phyloP scores from a whole-genome alignment of 2,113 vertebrate species.

The Tylochromis polylepis region DNA sequence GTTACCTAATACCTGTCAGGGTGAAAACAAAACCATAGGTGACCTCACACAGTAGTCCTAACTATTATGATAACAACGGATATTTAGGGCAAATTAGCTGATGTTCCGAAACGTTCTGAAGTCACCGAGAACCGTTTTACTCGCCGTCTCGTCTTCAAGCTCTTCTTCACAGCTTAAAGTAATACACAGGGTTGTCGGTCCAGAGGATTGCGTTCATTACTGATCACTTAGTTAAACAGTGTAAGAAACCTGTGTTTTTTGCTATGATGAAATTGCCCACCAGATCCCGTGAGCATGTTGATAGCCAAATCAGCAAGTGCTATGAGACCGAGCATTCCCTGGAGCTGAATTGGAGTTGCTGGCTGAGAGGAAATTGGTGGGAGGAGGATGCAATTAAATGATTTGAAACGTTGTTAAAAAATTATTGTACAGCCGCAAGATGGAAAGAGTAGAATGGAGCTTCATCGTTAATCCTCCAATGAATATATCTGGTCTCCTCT shows the following conservation, averaged over 20 bases:
- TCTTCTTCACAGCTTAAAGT: neutral
- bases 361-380: neutral
- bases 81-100: neutral
- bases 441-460: neutral
- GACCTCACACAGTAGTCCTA: neutral
- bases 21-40: conserved; percentile 19
- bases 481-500: neutral
- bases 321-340: neutral
- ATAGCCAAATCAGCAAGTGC: neutral
- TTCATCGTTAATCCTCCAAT: neutral
- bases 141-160: neutral
- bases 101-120: neutral
- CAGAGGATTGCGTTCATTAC: neutral
- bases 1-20: conserved; percentile 55
- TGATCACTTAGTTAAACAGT: neutral
- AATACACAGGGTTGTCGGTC: neutral
- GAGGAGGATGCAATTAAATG: neutral
- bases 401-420: neutral
- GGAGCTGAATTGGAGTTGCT: neutral
- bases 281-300: neutral
- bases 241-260: neutral
- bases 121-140: neutral
- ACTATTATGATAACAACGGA: neutral
- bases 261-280: neutral
- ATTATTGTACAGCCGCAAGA: neutral